Evolutionary conservation across 2,888 invertebrate genomes (phyloP), one percentile per base, ranked within the genome.

Genomic region (Dasysyrphus tricinctus): DNA sequence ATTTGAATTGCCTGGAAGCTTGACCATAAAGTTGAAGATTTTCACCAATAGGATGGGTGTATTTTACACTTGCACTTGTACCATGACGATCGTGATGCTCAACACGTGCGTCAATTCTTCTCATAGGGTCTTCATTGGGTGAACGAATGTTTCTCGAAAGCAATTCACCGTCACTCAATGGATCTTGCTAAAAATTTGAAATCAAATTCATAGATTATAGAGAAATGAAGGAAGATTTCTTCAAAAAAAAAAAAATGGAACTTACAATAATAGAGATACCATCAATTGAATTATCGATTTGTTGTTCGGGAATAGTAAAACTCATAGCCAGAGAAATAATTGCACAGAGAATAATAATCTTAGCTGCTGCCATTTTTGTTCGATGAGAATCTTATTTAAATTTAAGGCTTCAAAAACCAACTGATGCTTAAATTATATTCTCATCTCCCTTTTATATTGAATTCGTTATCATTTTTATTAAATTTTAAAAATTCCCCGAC

Each of bases 1-100:
- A 63, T 61, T 74, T 78, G 24, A 78, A 83, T 56, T 83, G 78
- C 14, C 82, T 44, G 0, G 39, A 42, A n/a, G n/a, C 78, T 56
- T 56, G 47, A 8, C 9, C 82, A 12, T 78, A 83, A 5, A 57
- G 69, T 4, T 79, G 78, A n/a, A 69, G 5, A 34, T 79, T 74
- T 3, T 61, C 63, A 6, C 49, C 24, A 4, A 83, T 3, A 1
- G 51, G 82, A 47, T 63, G 74, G 1, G 19, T 83, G 54, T 83
- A 74, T 1, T 54, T 19, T 6, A 78, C 9, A 37, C 29, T 49
- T 29, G 82, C 78, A 44, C 59, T 73, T 14, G 44, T 4, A 0
- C 82, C 82, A 5, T 39, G 44, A 24, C 61, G 67, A 2, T 6
- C 9, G 32, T 16, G 7, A 7, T 74, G 73, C 12, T 69, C 74